A percentile compares a stretch with the other conserved stretches of the same genome.
Conservation (phyloP, 2,113 vertebrate genomes). For the Ageneiosus marmoratus region DNA sequence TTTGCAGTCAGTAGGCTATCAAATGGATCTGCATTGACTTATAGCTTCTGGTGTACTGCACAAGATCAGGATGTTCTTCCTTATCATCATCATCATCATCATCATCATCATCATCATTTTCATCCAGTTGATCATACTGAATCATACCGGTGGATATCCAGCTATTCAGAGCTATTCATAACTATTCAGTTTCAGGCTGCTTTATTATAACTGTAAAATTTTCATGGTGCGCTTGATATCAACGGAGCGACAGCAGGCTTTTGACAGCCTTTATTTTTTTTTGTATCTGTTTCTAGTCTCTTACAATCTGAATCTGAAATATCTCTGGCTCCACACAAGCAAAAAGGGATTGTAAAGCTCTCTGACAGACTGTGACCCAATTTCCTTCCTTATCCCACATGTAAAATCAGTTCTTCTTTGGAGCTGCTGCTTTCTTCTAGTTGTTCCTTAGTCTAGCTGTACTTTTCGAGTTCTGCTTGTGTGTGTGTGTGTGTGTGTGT, state of each 20-base stretch:
- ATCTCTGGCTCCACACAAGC: conserved; percentile 17
- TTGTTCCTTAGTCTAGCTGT: background rate
- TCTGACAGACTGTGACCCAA: conserved; percentile 55
- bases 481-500: conserved; percentile 14
- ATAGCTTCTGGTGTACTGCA: background rate
- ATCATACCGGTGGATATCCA: background rate
- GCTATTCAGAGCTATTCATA: background rate
- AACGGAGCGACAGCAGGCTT: background rate
- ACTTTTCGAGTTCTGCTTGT: background rate
- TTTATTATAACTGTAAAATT: conserved; percentile 8
- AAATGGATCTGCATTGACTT: conserved; percentile 5
- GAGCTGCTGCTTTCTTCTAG: background rate
- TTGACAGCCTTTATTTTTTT: background rate
- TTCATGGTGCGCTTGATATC: background rate
- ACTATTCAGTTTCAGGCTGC: background rate
- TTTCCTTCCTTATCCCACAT: conserved; percentile 41
- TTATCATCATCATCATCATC: too few relatives aligned
- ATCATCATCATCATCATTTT: too few relatives aligned
- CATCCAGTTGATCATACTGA: too few relatives aligned
- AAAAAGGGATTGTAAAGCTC: conserved; percentile 36
- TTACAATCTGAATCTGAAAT: conserved; percentile 5
- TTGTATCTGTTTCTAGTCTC: background rate
- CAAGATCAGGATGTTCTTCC: background rate
- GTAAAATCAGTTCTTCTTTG: conserved; percentile 37
- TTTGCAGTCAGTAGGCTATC: background rate